Percentiles rank a stretch among this genome's conserved stretches.
Conservation (phyloP, 2,888 invertebrate genomes). For the Patella pellucida region DNA sequence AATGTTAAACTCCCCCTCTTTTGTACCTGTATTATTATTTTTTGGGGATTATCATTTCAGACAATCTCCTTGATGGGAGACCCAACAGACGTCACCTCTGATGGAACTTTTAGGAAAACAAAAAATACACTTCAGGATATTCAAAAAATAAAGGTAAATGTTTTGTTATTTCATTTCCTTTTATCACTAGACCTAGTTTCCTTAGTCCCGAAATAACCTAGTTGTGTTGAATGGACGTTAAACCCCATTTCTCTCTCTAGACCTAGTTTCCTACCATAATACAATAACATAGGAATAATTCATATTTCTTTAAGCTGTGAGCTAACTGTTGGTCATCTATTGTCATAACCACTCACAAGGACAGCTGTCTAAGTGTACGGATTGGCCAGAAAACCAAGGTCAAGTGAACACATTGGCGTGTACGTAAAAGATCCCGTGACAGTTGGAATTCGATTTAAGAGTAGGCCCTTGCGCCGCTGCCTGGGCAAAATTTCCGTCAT, state of each 20-base stretch:
- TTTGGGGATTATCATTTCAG: constrained; percentile 31
- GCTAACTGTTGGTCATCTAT: too few relatives aligned
- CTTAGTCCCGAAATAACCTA: too few relatives aligned
- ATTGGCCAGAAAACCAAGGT: too few relatives aligned
- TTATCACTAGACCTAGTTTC: background rate
- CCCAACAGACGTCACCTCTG: constrained; percentile 24
- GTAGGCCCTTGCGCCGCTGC: too few relatives aligned
- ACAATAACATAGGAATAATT: background rate
- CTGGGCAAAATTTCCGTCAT: too few relatives aligned
- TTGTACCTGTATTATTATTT: background rate
- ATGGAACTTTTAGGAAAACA: constrained; percentile 29
- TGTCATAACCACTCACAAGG: too few relatives aligned
- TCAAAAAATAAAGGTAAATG: constrained; percentile 51
- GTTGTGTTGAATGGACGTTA: too few relatives aligned
- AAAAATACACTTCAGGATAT: constrained; percentile 50
- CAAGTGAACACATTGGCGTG: too few relatives aligned
- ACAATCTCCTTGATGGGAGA: constrained; percentile 41
- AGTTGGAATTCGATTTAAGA: too few relatives aligned
- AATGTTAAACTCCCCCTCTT: background rate
- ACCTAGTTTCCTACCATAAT: background rate
- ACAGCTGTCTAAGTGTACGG: too few relatives aligned
- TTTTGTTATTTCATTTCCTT: background rate
- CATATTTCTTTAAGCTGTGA: background rate
- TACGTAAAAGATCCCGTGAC: too few relatives aligned
- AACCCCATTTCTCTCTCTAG: too few relatives aligned